Evolutionary conservation across 2,797 vertebrate species (phyloP), one percentile per base, ranked within the genome.

Genomic region (Coregonus ussuriensis): DNA sequence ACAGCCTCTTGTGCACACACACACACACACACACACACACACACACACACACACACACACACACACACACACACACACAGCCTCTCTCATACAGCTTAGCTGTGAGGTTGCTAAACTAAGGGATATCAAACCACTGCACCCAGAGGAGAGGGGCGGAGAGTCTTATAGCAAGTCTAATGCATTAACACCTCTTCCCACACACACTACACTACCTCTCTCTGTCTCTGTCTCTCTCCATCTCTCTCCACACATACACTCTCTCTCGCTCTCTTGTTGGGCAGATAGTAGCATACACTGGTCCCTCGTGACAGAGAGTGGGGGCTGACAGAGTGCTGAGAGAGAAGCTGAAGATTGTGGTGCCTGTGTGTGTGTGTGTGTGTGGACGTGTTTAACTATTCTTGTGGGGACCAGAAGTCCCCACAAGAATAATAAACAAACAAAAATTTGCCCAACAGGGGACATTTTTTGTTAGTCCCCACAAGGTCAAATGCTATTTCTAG

Each of bases 221-320:
- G 56, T 63, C 29, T 4, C 31, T 29, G 13, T 29, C 25, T 29
- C 67, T 53, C 25, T 51, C 29, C 59, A 21, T 25, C 53, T 35
- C 14, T 47, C 52, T 69, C 37, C 21, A 78, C 16, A 78, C n/a
- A 70, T 25, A 37, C 31, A 63, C 47, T 52, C 51, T 21, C 62
- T 70, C 74, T 59, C 72, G 74, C 75, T 66, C 62, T 47, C 51
- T 85, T 85, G 78, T 78, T 74, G 53, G 81, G 76, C 74, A 79
- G 29, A 78, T 33, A 72, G 41, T 37, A 69, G 79, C 84, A 79
- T 67, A 21, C 84, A 81, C 52, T 6, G 66, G 68, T 79, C 77
- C 84, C 82, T 80, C 14, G 47, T 89, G 90, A 84, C 47, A 80
- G n/a, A 14, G 72, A 78, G 87, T 90, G 86, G 89, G 88, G 88